Evolutionary conservation across 1,140 invertebrate species (phyloP), one percentile per base, ranked within the genome.

Genomic region (Drosophila hydei): DNA sequence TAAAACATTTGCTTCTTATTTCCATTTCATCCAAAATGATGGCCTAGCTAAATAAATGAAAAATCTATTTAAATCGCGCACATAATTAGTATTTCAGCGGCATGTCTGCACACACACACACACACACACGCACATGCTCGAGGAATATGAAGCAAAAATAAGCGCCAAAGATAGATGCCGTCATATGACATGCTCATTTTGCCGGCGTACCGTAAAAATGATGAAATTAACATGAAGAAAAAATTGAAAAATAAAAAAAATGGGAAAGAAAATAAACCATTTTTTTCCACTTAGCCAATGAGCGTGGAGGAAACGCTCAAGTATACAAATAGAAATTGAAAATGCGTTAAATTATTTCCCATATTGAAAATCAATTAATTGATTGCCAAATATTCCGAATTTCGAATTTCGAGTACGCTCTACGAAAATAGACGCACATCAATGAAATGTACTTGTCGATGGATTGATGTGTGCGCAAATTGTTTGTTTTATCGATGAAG

Each of bases 1-100:
- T 83, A 88, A 88, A 88, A 88, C 84, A 88, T 88, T 88, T 88
- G 83, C 83, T 72, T 78, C 75, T 73, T 69, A 81, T 85, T 81
- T 87, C 70, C 67, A 80, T 87, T 81, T 88, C 83, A 87, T 85
- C 59, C 73, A 72, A 81, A 87, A 78, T 87, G 81, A 88, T 87
- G 83, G 78, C 77, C 80, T 84, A 71, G 80, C 83, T 87, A 83
- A 88, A 83, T 88, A 88, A 88, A 88, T 88, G 78, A 88, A 88
- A 88, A 88, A 88, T 88, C 83, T 88, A 88, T 88, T 88, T 88
- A 88, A 88, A 88, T 88, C 83, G 83, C 78, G 83, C 83, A 88
- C 83, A 88, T 88, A 88, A 88, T 88, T 88, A 88, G 83, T 88
- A 89, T 88, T 88, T 88, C 83, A 88, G 72, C 83, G 72, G 83